Conservation (phyloP, 2,113 vertebrate genomes). For the Plotosus lineatus region DNA sequence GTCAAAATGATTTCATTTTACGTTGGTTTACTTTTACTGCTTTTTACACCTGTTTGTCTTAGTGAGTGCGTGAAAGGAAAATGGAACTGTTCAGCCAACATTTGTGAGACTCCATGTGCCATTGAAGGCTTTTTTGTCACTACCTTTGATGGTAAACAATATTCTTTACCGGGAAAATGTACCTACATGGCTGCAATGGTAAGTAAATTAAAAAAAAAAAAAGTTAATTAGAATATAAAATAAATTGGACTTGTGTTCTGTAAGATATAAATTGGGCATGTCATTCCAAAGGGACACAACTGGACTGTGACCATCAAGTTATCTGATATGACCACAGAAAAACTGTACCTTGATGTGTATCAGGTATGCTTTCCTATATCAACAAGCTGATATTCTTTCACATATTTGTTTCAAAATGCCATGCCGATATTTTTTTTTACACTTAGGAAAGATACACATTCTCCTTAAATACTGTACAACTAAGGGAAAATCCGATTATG, state of each 20-base stretch:
- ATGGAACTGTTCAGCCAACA: constrained; percentile 64
- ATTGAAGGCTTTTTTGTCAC: constrained; percentile 69
- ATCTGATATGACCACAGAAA: constrained; percentile 45
- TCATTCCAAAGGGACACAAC: constrained; percentile 54
- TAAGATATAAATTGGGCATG: background rate
- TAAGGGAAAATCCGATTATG: constrained; percentile 51
- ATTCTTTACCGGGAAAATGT: constrained; percentile 64
- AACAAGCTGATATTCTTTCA: background rate
- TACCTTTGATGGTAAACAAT: constrained; percentile 72
- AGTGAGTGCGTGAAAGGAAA: constrained; percentile 62
- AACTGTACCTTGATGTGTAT: constrained; percentile 49
- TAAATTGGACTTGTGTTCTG: background rate
- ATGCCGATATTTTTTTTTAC: background rate
- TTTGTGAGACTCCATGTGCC: constrained; percentile 56
- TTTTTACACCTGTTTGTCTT: too few species aligned
- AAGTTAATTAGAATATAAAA: too few species aligned
- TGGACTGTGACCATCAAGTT: constrained; percentile 60
- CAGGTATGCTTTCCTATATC: constrained; percentile 57
- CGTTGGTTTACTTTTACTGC: too few species aligned
- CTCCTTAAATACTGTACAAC: constrained; percentile 51
- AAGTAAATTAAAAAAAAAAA: too few species aligned
- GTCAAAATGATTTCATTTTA: too few species aligned
- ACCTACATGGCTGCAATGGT: constrained; percentile 65
- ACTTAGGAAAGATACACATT: constrained; percentile 67
- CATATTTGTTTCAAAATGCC: background rate